Percentiles rank a stretch among this genome's conserved stretches.
These are phyloP conservation scores for Neotoma lepida DNA, from an alignment of 2,113 vertebrate genomes.

Conservation along the genomic window DNA sequence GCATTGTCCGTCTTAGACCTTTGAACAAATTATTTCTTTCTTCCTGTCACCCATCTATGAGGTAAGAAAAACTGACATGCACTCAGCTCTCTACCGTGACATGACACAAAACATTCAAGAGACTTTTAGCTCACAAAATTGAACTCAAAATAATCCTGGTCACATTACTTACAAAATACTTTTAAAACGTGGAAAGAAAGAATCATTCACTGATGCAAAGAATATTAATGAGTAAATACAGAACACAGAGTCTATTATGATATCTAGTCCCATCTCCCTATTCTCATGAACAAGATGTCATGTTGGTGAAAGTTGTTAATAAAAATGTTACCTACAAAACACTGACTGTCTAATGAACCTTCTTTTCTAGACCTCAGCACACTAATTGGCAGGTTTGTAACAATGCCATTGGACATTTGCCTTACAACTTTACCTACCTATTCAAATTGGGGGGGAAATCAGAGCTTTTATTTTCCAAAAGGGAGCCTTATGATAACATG, in stretches of 20 bases:
- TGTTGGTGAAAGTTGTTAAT: not conserved
- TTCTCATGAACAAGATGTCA: not conserved
- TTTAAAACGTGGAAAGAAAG: not conserved
- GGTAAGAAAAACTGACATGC: not conserved
- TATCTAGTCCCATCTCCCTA: not conserved
- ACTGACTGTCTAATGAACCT: not conserved
- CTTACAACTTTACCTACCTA: not conserved
- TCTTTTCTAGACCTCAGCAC: not conserved
- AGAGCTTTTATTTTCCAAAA: not conserved
- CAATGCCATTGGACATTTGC: not conserved
- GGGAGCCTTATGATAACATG: not conserved
- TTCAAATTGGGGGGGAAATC: not conserved
- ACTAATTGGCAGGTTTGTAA: too few relatives aligned
- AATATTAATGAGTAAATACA: not conserved
- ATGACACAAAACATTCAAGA: not conserved
- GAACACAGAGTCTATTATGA: not conserved
- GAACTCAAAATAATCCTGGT: not conserved
- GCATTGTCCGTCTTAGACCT: not conserved
- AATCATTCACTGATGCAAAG: not conserved
- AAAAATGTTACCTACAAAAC: not conserved
- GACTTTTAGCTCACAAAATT: constrained; percentile 11
- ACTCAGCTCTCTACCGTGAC: not conserved
- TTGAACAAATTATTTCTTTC: not conserved
- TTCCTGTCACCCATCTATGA: not conserved
- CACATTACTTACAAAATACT: not conserved